phyloP scores from a whole-genome alignment of 2,888 invertebrate species.

The Eretmocerus hayati region DNA sequence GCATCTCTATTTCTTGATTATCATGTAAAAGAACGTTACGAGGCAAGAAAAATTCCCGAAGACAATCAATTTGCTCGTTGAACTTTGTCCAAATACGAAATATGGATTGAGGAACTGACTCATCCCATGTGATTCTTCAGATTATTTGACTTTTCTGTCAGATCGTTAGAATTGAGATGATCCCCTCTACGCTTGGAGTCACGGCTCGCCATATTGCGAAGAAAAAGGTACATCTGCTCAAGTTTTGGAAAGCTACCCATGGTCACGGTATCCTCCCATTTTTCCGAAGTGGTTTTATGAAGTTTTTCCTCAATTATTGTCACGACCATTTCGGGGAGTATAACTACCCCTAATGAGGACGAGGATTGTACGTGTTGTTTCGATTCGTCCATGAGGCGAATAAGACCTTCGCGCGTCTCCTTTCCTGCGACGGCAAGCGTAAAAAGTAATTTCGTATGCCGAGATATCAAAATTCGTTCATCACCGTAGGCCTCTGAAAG shows the following conservation, averaged over 20 bases:
- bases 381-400: too few relatives aligned
- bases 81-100: not conserved
- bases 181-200: not conserved
- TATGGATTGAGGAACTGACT: not conserved
- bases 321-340: conserved; percentile 6
- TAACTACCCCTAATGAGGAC: too few relatives aligned
- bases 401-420: conserved; percentile 10
- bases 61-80: not conserved
- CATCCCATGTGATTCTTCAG: not conserved
- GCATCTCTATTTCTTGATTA: conserved; percentile 15
- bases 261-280: conserved; percentile 18
- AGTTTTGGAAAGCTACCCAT: conserved; percentile 14
- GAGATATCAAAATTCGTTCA: conserved; percentile 11
- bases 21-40: not conserved
- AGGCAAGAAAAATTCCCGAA: not conserved
- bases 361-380: too few relatives aligned
- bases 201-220: not conserved
- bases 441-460: conserved; percentile 20
- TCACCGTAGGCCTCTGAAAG: conserved; percentile 17
- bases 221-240: conserved; percentile 7
- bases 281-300: conserved; percentile 7
- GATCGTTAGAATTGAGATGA: not conserved
- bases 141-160: not conserved
- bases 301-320: conserved; percentile 17
- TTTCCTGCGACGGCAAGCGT: conserved; percentile 7